These are phyloP conservation scores for Peromyscus nudipes DNA, from an alignment of 2,797 vertebrate species.

Conservation along the genomic window DNA sequence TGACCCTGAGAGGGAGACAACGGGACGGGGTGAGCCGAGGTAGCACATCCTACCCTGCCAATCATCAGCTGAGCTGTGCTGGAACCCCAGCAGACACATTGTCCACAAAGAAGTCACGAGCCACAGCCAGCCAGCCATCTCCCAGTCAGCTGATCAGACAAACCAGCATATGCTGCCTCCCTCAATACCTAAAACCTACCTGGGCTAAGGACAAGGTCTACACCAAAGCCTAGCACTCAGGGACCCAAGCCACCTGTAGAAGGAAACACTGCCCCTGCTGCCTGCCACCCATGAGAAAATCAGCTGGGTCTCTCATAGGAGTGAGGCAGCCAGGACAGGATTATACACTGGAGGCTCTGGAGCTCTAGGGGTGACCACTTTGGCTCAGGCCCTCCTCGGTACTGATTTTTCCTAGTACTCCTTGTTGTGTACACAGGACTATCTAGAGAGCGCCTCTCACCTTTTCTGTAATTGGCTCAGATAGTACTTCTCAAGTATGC, in stretches of 20 bases:
- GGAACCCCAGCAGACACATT: not conserved
- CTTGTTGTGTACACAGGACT: not conserved
- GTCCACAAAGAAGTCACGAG: not conserved
- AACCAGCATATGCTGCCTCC: not conserved
- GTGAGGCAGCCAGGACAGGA: not conserved
- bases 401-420: not conserved
- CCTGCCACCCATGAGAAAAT: too few relatives aligned
- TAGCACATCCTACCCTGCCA: rapidly evolving
- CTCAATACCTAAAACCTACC: not conserved
- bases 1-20: slow-evolving; percentile 92
- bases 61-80: rapidly evolving
- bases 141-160: not conserved
- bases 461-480: not conserved
- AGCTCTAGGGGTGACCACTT: not conserved
- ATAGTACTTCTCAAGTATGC: rapidly evolving
- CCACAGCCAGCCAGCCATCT: rapidly evolving
- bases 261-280: not conserved
- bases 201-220: not conserved
- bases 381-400: not conserved
- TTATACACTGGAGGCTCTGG: too few relatives aligned
- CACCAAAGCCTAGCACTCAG: not conserved
- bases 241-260: not conserved
- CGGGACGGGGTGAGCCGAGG: not conserved
- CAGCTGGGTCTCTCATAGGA: not conserved
- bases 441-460: not conserved